Evolutionary conservation across 2,113 vertebrate genomes (phyloP), one percentile per base, ranked within the genome.

Genomic region (Aphyosemion australe): DNA sequence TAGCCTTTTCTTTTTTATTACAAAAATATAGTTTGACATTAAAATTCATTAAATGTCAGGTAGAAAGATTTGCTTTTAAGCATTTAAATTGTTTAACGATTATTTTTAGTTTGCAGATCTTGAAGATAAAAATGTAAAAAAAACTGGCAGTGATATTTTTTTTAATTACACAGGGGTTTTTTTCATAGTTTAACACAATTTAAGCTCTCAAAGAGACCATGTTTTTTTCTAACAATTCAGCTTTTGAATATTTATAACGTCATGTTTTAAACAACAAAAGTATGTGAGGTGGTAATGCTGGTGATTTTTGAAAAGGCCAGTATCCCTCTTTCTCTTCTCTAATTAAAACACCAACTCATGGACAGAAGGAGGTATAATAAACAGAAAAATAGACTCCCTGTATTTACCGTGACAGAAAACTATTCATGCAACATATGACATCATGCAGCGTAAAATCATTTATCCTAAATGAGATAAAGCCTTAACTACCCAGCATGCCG

Each of bases 251-350:
- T 61, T 15, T 72, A n/a, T 19, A 1, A 3, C 53, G 55, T 42
- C 12, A 31, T 55, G 46, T 51, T 42, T 16, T 37, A 53, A 52
- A 13, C 5, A 65, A 54, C n/a, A 45, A 48, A 21, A 26, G 8
- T 52, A 42, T 15, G 19, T 67, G 4, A 49, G 55, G 8, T 54
- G 15, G 14, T 63, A 54, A 77, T 57, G 86, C 80, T 80, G 77
- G 78, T 87, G 80, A 41, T 77, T 42, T 72, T 65, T 84, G 75
- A 84, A 72, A 26, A 73, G 84, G 82, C 85, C 78, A 18, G 20
- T 43, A 16, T 70, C 55, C 50, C 61, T 54, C 51, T 67, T 71
- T 32, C 63, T 59, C 21, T 60, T 31, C 39, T 51, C 10, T 37
- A 20, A 34, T n/a, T 79, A n/a, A 41, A 61, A 54, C 39, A 58